Evolutionary conservation across 1,140 invertebrate species (phyloP).

Genomic region (Agrilus planipennis): DNA sequence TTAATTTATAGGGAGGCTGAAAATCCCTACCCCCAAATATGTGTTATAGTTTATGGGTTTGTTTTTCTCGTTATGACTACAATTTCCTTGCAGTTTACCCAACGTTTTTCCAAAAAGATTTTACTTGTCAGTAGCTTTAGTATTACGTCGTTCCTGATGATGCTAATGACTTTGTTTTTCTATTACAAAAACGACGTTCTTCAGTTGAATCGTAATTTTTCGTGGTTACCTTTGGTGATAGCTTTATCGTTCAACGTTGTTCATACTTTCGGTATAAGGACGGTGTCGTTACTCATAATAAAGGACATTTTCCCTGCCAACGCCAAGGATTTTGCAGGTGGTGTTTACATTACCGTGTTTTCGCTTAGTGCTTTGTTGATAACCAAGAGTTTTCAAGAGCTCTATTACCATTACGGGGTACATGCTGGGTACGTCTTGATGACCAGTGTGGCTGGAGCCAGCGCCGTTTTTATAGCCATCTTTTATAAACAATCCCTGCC

Average conservation of each 20-base stretch:
- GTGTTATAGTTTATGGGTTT: slow-evolving; percentile 12
- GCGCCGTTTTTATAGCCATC: background rate
- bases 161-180: slow-evolving; percentile 11
- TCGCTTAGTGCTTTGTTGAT: slow-evolving; percentile 14
- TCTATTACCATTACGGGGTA: slow-evolving; percentile 10
- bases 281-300: slow-evolving; percentile 8
- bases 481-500: slow-evolving; percentile 3
- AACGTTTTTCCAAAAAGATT: slow-evolving; percentile 9
- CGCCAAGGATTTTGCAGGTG: slow-evolving; percentile 6
- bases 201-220: slow-evolving; percentile 4
- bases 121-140: slow-evolving; percentile 6
- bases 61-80: slow-evolving; percentile 8
- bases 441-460: background rate
- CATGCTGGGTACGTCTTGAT: slow-evolving; percentile 1
- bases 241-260: slow-evolving; percentile 13
- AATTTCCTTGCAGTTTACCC: slow-evolving; percentile 8
- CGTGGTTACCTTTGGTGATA: slow-evolving; percentile 12
- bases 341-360: slow-evolving; percentile 14
- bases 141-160: slow-evolving; percentile 6
- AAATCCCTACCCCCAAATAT: slow-evolving; percentile 12
- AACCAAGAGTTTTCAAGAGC: slow-evolving; percentile 16
- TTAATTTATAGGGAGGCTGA: slow-evolving; percentile 12
- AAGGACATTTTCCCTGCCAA: slow-evolving; percentile 10
- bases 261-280: slow-evolving; percentile 13
- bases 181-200: slow-evolving; percentile 8